Percentiles rank a stretch among this genome's conserved stretches.
Evolutionary conservation across 2,797 vertebrate genomes (phyloP).

Genomic region (Cirrhinus mrigala): DNA sequence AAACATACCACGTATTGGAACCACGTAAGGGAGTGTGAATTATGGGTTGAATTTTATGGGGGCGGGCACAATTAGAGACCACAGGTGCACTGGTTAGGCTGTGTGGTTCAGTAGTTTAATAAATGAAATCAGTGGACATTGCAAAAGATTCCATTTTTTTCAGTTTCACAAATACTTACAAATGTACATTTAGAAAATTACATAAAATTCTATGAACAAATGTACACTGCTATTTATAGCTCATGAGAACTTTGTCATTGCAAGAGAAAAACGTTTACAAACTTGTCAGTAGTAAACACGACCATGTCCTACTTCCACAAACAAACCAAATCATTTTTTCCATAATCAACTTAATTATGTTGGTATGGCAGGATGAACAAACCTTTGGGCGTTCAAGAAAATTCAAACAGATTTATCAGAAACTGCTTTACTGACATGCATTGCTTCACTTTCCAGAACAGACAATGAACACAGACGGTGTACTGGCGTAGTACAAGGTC

Average conservation of each 20-base stretch:
- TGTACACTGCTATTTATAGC: constrained; percentile 52
- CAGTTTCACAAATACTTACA: constrained; percentile 9
- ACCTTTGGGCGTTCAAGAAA: not conserved
- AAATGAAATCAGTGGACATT: constrained; percentile 17
- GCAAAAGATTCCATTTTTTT: constrained; percentile 10
- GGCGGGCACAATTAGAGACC: not conserved
- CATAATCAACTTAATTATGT: not conserved
- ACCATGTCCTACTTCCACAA: not conserved
- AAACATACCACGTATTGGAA: too few relatives aligned
- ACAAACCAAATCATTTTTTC: constrained; percentile 6
- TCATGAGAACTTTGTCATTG: not conserved
- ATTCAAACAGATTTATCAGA: not conserved
- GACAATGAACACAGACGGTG: not conserved
- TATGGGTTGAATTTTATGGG: too few relatives aligned
- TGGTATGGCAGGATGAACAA: not conserved
- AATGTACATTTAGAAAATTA: constrained; percentile 37
- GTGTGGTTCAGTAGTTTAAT: constrained; percentile 34
- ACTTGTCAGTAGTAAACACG: not conserved
- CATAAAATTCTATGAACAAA: constrained; percentile 53
- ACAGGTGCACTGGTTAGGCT: not conserved
- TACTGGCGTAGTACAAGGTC: not conserved
- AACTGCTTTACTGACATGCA: not conserved
- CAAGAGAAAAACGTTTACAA: constrained; percentile 27
- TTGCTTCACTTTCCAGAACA: not conserved
- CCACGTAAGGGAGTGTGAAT: too few relatives aligned